phyloP scores from a whole-genome alignment of 2,113 vertebrate species.

The Puffinus mauretanicus region DNA sequence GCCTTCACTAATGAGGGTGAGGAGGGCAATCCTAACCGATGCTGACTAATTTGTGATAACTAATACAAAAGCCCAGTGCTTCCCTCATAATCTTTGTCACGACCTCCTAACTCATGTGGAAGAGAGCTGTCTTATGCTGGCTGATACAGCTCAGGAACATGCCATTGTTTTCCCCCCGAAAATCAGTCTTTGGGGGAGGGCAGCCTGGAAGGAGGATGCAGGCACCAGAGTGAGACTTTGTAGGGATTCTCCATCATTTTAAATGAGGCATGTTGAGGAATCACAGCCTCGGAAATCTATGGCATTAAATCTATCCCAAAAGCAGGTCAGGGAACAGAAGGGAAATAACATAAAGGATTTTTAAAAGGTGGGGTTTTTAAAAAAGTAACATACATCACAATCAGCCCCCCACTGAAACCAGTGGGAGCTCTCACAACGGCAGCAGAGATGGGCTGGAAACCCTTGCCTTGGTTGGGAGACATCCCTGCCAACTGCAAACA shows the following conservation, averaged over 20 bases:
- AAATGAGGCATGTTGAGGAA: neutral
- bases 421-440: neutral
- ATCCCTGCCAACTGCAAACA: neutral
- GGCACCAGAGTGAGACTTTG: neutral
- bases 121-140: neutral
- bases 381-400: neutral
- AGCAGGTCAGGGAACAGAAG: neutral
- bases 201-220: neutral
- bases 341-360: neutral
- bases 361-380: neutral
- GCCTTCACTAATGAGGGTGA: constrained; percentile 14
- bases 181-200: neutral
- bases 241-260: neutral
- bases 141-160: neutral
- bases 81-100: neutral
- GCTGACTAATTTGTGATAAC: neutral
- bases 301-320: neutral
- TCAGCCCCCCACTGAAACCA: neutral
- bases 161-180: neutral
- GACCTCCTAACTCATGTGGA: neutral
- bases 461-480: neutral
- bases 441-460: neutral
- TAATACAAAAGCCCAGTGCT: neutral
- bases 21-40: neutral
- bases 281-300: neutral